Conservation (phyloP, 2,797 vertebrate species). For the Sarcoramphus papa region DNA sequence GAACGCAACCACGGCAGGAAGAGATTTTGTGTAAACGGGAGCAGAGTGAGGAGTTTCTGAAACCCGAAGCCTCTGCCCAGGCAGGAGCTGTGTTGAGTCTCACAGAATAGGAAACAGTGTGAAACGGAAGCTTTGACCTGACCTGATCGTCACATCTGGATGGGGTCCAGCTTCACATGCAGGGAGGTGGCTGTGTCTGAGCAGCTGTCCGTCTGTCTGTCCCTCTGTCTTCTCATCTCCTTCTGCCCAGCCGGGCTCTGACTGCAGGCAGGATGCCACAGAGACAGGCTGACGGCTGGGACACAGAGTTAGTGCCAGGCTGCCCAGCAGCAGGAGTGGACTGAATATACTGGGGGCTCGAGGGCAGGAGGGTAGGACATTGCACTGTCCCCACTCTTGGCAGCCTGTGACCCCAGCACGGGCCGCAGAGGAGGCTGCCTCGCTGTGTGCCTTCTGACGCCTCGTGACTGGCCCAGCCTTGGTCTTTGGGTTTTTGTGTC, state of each 20-base stretch:
- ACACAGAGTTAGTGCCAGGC: background rate
- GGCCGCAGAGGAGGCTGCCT: background rate
- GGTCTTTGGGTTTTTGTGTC: background rate
- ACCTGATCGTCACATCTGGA: accelerated
- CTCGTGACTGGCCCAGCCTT: background rate
- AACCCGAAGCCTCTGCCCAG: background rate
- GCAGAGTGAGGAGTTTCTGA: background rate
- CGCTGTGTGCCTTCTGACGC: background rate
- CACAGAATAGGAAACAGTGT: background rate
- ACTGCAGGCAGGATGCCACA: too few species aligned
- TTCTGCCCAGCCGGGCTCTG: background rate
- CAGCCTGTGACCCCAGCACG: accelerated
- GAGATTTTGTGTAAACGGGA: background rate
- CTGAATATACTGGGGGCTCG: accelerated
- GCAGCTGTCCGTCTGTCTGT: background rate
- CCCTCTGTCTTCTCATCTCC: background rate
- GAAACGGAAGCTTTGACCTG: background rate
- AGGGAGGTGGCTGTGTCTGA: background rate
- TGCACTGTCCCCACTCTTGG: too few species aligned
- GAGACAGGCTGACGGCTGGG: background rate
- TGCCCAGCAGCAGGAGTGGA: too few species aligned
- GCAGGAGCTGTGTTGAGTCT: background rate
- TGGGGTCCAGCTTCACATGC: background rate
- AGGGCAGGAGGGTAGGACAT: background rate
- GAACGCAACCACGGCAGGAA: background rate